Conservation (phyloP, 2,113 vertebrate species). For the Camelus bactrianus region DNA sequence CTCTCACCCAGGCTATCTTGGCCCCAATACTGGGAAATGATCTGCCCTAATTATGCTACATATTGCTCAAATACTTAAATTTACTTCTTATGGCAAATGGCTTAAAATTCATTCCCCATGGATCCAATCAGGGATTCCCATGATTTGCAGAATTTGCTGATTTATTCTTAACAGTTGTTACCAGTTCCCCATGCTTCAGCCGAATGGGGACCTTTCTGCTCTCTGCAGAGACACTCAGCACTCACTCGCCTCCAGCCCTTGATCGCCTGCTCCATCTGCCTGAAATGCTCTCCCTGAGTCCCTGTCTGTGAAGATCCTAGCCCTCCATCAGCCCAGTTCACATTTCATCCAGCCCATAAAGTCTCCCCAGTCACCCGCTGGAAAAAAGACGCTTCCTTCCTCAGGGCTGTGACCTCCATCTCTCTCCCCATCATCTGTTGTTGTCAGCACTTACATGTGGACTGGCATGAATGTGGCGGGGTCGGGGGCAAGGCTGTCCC, state of each 20-base stretch:
- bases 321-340: neutral
- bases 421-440: neutral
- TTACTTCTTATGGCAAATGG: neutral
- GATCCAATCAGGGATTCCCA: neutral
- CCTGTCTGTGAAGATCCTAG: neutral
- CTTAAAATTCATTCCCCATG: neutral
- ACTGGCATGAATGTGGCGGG: neutral
- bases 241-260: neutral
- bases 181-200: fast-evolving
- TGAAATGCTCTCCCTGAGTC: neutral
- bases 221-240: fast-evolving
- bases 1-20: neutral
- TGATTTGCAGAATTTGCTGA: neutral
- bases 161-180: neutral
- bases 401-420: neutral
- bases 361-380: neutral
- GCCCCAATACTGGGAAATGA: neutral
- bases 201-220: neutral
- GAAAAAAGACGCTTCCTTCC: neutral
- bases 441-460: neutral
- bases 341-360: neutral
- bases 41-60: neutral
- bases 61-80: neutral
- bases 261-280: neutral
- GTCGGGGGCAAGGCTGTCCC: neutral